These are phyloP conservation scores for Lanistes nyassanus DNA, from an alignment of 1,140 invertebrate species.

Conservation along the genomic window DNA sequence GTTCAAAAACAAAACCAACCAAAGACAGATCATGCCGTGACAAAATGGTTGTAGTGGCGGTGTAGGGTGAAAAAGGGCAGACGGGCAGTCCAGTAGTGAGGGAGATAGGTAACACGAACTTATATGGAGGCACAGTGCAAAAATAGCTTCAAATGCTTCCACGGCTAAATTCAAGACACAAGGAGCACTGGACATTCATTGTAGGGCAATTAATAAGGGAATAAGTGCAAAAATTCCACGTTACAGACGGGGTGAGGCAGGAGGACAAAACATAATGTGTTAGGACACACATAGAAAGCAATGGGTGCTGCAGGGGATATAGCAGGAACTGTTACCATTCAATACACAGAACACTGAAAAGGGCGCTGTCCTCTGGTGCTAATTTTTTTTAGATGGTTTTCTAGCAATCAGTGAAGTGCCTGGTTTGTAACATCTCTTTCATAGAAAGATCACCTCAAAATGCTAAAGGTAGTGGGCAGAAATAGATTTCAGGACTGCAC, in stretches of 20 bases:
- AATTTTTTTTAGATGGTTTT: neutral
- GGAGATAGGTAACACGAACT: neutral
- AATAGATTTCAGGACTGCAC: too few species aligned
- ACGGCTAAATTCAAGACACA: constrained; percentile 8
- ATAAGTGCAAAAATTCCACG: constrained; percentile 6
- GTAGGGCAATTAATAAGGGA: constrained; percentile 14
- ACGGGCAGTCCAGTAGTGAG: constrained; percentile 9
- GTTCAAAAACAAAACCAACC: constrained; percentile 30
- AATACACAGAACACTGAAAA: too few species aligned
- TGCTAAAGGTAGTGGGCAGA: too few species aligned
- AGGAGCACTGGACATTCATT: neutral
- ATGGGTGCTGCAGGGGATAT: constrained; percentile 1
- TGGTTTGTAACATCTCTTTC: too few species aligned
- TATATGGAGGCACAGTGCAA: constrained; percentile 17
- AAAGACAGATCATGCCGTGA: constrained; percentile 41
- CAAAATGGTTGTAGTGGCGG: constrained; percentile 20
- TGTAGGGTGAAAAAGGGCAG: constrained; percentile 10
- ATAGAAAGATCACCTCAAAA: too few species aligned
- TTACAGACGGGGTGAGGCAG: constrained; percentile 9
- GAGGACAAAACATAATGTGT: constrained; percentile 5
- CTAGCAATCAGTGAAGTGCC: too few species aligned
- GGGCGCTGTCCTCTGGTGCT: too few species aligned
- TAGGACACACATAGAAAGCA: constrained; percentile 20
- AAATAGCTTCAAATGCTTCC: constrained; percentile 13
- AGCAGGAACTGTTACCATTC: constrained; percentile 1